phyloP scores from a whole-genome alignment of 2,888 invertebrate species.

The Eupeodes luniger region DNA sequence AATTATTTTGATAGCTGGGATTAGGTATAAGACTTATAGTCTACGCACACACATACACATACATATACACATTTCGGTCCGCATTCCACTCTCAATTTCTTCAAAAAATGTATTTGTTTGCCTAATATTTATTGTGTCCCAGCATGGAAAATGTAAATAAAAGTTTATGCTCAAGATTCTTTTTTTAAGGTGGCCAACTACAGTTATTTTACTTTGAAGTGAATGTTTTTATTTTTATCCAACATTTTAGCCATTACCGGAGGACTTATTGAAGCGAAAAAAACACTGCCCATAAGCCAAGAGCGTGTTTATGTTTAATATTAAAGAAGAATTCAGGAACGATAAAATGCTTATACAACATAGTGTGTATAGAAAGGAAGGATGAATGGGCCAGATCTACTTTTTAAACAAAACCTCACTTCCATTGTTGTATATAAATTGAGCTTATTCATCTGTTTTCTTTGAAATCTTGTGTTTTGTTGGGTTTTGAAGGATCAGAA shows the following conservation, averaged over 20 bases:
- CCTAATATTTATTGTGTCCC: conserved; percentile 13
- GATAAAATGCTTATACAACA: conserved; percentile 5
- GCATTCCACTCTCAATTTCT: conserved; percentile 4
- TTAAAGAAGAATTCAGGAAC: conserved; percentile 38
- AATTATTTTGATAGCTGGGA: conserved; percentile 54
- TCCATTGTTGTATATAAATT: conserved; percentile 19
- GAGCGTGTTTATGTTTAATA: conserved; percentile 71
- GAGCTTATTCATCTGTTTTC: conserved; percentile 21
- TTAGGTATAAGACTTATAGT: neutral
- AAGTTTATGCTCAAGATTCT: conserved; percentile 53
- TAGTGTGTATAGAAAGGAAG: neutral
- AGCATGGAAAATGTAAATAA: conserved; percentile 44
- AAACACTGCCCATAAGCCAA: conserved; percentile 48
- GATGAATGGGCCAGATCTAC: conserved; percentile 5
- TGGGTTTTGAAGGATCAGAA: conserved; percentile 36
- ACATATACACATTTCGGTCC: neutral
- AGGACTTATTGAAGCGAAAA: conserved; percentile 10
- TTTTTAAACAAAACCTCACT: conserved; percentile 5
- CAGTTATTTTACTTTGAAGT: conserved; percentile 31
- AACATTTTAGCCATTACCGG: neutral
- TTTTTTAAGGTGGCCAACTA: conserved; percentile 46
- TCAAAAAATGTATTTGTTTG: conserved; percentile 24
- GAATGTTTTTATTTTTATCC: conserved; percentile 13
- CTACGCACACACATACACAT: neutral
- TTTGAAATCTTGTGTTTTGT: conserved; percentile 46